Evolutionary conservation across 2,113 vertebrate species (phyloP), one percentile per base, ranked within the genome.

Genomic region (Alethe castanea): DNA sequence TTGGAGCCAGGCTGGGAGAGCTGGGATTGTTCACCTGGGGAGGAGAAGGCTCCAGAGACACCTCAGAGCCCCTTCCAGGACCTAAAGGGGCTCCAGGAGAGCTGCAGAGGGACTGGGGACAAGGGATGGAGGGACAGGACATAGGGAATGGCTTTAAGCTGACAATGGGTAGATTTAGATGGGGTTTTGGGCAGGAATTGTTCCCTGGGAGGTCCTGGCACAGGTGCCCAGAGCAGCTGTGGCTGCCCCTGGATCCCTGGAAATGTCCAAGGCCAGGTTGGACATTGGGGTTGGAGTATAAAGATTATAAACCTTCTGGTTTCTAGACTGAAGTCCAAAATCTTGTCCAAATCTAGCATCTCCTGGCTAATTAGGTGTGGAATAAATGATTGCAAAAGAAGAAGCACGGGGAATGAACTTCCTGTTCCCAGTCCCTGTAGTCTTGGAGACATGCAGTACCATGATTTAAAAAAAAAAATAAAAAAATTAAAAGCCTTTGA

Each of bases 21-120:
- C 24, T 40, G 79, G 20, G 20, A 0, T 0, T 1, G 79, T 0
- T 13, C 79, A 31, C 6, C 38, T 54, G 62, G 47, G 9, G 5
- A 33, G 1, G 35, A 24, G 47, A 16, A 48, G 20, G 20, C 0
- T 61, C 25, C 12, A 6, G 47, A 14, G 20, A 61, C 0, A 62
- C 0, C 35, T 77, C 6, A 47, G 29, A 54, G 13, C 53, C 4
- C 3, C 9, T 12, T 0, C 0, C 29, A 40, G 40, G 0, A 4
- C 14, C 4, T 11, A 0, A 47, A 67, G 47, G n/a, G n/a, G 28
- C n/a, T 81, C 53, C 45, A 67, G 38, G 69, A 47, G 45, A 89
- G 28, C 86, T 88, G 77, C 1, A 60, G 60, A 72, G 50, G 57
- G 66, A 31, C 50, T 65, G 12, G 42, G 74, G 31, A 56, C 50